Evolutionary conservation across 2,113 vertebrate species (phyloP), one percentile per base, ranked within the genome.

Genomic region (Lophius piscatorius): DNA sequence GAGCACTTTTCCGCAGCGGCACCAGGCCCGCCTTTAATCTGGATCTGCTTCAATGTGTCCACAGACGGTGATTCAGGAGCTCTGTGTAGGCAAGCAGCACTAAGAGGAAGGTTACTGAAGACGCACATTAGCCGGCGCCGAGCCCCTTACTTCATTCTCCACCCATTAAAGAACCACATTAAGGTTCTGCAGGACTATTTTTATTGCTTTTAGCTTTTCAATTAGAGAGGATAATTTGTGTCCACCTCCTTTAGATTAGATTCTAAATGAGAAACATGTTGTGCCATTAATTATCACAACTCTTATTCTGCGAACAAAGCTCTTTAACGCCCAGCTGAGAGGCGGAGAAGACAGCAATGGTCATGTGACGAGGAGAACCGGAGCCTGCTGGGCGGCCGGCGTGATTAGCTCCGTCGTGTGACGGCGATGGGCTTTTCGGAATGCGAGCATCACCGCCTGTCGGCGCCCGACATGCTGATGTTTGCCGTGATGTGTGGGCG

Each of bases 231-330:
- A 83, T 87, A 81, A 86, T 87, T 89, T 89, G 84, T 83, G 82
- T 83, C 83, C 84, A 83, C 81, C 82, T 86, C 75, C 58, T 80
- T 86, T 85, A 81, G 81, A 89, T 91, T 86, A 85, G 84, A 88
- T 87, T 91, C 82, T 86, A 88, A 89, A 90, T 89, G 71, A 85
- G 82, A 87, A 86, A 84, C 86, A 86, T 86, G 79, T 84, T 86
- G 83, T 76, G 74, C 71, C 87, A 90, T 91, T 89, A 90, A 89
- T 86, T 88, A 85, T 81, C 76, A 78, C 67, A 67, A 74, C 74
- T 83, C 71, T 75, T 82, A 70, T 81, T 73, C 83, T 72, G 76
- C 71, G 63, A 74, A 81, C 75, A 72, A 63, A 74, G 81, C 68
- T 67, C 50, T 78, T 78, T 71, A 69, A 66, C 9, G 20, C 33